Evolutionary conservation across 2,888 invertebrate species (phyloP), one percentile per base, ranked within the genome.

Genomic region (Zygothrica quintamaculata): DNA sequence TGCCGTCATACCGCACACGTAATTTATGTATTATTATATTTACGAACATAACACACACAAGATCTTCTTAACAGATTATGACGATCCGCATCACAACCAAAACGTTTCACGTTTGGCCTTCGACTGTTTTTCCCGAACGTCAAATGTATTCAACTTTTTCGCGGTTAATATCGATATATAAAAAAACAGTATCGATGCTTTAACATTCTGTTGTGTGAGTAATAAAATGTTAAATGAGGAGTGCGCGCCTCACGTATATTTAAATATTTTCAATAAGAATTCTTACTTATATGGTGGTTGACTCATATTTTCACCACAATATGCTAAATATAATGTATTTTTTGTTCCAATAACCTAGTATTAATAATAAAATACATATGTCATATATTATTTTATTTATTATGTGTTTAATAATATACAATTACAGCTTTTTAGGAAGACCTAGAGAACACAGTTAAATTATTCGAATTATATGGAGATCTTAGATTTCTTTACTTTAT

Each of bases 371-470:
- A n/a, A n/a, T n/a, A n/a, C n/a, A n/a, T n/a, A n/a, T n/a, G n/a
- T n/a, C n/a, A n/a, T n/a, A n/a, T n/a, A n/a, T n/a, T n/a, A n/a
- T n/a, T n/a, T n/a, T n/a, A n/a, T n/a, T n/a, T n/a, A n/a, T n/a
- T n/a, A n/a, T n/a, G n/a, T n/a, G n/a, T n/a, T n/a, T n/a, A n/a
- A n/a, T n/a, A n/a, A n/a, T n/a, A n/a, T n/a, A n/a, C n/a, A n/a
- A n/a, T n/a, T n/a, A n/a, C n/a, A n/a, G n/a, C n/a, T n/a, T n/a
- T n/a, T n/a, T 22, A 57, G 72, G 72, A 56, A 34, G n/a, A n/a
- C n/a, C n/a, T n/a, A 62, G 65, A 73, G 53, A 72, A 65, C 69
- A 13, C 42, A 68, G 34, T 47, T n/a, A 34, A 18, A 34, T 37
- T 1, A 31, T 31, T 46, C 50, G 18, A 66, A 56, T 61, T 40